Base-by-base conservation (phyloP, 2,113 vertebrate species). In the Dromiciops gliroides region DNA sequence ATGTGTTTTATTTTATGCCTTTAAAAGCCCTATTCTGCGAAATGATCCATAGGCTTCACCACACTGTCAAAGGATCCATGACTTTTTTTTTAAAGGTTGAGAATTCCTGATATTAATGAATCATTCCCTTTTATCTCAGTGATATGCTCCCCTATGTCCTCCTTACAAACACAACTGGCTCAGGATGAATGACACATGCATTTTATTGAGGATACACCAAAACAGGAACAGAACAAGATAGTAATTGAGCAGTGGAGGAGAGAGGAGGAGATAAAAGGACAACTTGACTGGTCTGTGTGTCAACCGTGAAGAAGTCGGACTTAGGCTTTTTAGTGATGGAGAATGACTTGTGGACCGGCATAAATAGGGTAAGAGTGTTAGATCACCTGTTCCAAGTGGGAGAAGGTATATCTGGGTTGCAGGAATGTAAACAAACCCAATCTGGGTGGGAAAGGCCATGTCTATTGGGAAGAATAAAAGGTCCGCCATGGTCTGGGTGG, bases 131-230 rank as follows among this genome's bases (percentile, higher is more conserved):
- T 89, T 89, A 44, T 83, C 37, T n/a, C 60, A n/a, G 12, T 19
- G 14, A 10, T 8, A 83, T 22, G n/a, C 19, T 83, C 44, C 67
- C n/a, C 19, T 92, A 90, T 89, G 52, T 50, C 75, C 53, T 93
- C 22, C 0, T 48, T 94, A 95, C 28, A 96, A 94, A 90, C 25
- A 95, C 92, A 94, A 48, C 19, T 75, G 89, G 16, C 95, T 96
- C 93, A n/a, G 8, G 92, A 48, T 96, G 95, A 97, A 98, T 97
- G 97, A 95, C 53, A 95, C 92, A 95, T 95, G 96, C 44, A 0
- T 92, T 98, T 97, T 98, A 98, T 97, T 98, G 51, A 96, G 90
- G 89, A 95, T 89, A 94, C 92, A 92, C 89, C 94, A n/a, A 3
- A 51, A 95, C 50, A 92, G 12, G 47, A 50, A 44, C 0, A 83